Evolutionary conservation across 2,797 vertebrate genomes (phyloP).

Genomic region (Lophius americanus): DNA sequence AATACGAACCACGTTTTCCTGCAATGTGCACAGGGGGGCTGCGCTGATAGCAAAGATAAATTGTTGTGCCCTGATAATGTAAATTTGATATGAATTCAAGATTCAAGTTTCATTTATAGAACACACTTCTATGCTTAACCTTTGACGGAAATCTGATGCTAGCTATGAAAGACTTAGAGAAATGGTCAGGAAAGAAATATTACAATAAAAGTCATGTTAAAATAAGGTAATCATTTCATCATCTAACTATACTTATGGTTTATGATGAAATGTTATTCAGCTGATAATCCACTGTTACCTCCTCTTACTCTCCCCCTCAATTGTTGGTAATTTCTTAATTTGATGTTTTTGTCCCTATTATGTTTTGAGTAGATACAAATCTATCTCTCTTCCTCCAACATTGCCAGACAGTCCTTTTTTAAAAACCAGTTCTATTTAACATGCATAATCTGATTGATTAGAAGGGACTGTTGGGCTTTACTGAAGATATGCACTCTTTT

Average conservation of each 20-base stretch:
- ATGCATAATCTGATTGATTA: neutral
- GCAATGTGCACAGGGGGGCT: conserved; percentile 31
- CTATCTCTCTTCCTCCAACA: too few species aligned
- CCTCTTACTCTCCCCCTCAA: too few species aligned
- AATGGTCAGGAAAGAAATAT: conserved; percentile 2
- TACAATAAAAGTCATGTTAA: neutral
- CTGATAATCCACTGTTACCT: too few species aligned
- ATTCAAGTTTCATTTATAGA: conserved; percentile 62
- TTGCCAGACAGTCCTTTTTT: too few species aligned
- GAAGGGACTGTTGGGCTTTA: too few species aligned
- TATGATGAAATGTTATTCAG: too few species aligned
- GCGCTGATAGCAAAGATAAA: conserved; percentile 56
- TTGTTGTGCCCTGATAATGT: conserved; percentile 37
- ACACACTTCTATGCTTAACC: conserved; percentile 23
- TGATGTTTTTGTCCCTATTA: too few species aligned
- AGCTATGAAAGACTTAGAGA: conserved; percentile 24
- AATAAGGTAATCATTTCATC: conserved; percentile 3
- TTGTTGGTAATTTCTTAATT: too few species aligned
- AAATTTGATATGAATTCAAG: conserved; percentile 74
- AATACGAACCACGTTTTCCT: conserved; percentile 48
- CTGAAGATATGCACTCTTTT: neutral
- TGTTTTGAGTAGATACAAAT: too few species aligned
- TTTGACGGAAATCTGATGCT: conserved; percentile 28
- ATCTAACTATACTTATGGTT: neutral
- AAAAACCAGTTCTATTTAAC: too few species aligned